phyloP scores from a whole-genome alignment of 2,888 invertebrate species.

The Brachypalpus laphriformis region DNA sequence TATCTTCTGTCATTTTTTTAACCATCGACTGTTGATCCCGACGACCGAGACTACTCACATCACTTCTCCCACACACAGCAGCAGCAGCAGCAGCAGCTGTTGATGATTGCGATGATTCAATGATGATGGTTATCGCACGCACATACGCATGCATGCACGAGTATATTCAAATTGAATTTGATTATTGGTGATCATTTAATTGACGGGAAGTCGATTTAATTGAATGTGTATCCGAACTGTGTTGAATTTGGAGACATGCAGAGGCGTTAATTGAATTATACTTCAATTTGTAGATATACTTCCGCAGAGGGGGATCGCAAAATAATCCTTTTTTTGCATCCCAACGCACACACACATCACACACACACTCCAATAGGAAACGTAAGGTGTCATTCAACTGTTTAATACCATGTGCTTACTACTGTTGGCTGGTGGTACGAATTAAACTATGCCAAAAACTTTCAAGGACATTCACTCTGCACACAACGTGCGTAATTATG shows the following conservation, averaged over 20 bases:
- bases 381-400: conserved; percentile 71
- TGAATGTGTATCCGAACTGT: conserved; percentile 65
- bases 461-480: conserved; percentile 81
- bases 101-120: conserved; percentile 69
- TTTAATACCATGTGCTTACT: conserved; percentile 59
- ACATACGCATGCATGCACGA: conserved; percentile 18
- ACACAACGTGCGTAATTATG: conserved; percentile 74
- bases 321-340: neutral
- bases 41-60: conserved; percentile 12
- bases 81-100: conserved; percentile 59
- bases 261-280: conserved; percentile 66
- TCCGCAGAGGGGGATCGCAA: conserved; percentile 21
- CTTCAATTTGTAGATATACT: conserved; percentile 41
- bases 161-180: conserved; percentile 74
- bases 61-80: conserved; percentile 20
- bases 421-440: conserved; percentile 20
- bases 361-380: conserved; percentile 4
- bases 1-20: conserved; percentile 37
- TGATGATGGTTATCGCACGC: conserved; percentile 68
- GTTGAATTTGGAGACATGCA: conserved; percentile 43
- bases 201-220: conserved; percentile 74
- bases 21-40: conserved; percentile 61
- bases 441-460: conserved; percentile 82
- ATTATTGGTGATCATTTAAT: conserved; percentile 74
- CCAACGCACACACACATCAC: neutral